These are phyloP conservation scores for Lochmaea crataegi DNA, from an alignment of 2,888 invertebrate species.

Conservation along the genomic window DNA sequence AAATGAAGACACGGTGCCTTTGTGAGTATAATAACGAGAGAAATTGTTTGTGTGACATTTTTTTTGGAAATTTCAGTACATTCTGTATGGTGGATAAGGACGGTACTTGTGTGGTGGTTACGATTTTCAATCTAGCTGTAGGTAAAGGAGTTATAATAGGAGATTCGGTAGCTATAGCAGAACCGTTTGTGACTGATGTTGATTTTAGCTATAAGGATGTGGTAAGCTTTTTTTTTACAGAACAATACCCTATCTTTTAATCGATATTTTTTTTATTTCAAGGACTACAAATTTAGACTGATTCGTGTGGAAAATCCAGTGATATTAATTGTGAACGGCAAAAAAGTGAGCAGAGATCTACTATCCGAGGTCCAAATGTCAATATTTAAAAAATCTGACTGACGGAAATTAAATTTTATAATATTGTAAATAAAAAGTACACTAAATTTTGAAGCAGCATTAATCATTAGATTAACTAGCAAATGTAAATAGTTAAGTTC, in stretches of 20 bases:
- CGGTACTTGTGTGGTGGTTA: constrained; percentile 78
- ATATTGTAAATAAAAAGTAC: constrained; percentile 21
- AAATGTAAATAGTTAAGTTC: neutral
- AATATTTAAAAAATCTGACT: constrained; percentile 74
- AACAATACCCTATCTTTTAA: neutral
- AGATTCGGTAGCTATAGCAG: constrained; percentile 84
- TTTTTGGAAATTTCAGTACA: constrained; percentile 69
- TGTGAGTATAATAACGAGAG: constrained; percentile 69
- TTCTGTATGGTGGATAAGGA: constrained; percentile 84
- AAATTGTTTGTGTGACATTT: neutral
- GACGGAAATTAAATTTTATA: constrained; percentile 47
- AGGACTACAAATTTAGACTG: constrained; percentile 79
- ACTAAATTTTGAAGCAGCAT: constrained; percentile 17
- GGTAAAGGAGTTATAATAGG: constrained; percentile 87
- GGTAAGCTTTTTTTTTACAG: constrained; percentile 61
- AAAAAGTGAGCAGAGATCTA: constrained; percentile 74
- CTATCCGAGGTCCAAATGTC: constrained; percentile 75
- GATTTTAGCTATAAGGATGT: constrained; percentile 69
- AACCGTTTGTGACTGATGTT: constrained; percentile 75
- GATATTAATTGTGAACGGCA: constrained; percentile 80
- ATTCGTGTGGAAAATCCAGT: constrained; percentile 84
- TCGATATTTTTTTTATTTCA: constrained; percentile 36
- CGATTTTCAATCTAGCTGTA: constrained; percentile 86
- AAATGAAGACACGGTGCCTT: constrained; percentile 80
- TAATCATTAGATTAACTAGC: neutral